Evolutionary conservation across 2,888 invertebrate species (phyloP), one percentile per base, ranked within the genome.

Genomic region (Caenorhabditis parvicauda): DNA sequence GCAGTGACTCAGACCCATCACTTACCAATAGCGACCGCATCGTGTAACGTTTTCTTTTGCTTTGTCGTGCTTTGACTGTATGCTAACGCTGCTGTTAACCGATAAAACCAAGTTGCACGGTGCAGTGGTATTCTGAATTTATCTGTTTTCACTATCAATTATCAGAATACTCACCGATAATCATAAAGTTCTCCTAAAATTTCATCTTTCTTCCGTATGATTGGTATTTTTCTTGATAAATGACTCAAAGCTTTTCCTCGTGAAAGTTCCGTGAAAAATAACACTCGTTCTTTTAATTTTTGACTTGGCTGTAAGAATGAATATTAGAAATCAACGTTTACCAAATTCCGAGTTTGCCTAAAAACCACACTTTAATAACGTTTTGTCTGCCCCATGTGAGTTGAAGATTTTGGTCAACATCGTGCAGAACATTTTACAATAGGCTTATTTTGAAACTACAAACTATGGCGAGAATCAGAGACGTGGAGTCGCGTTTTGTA

Each of bases 191-290:
- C 63, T 4, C 63, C 59, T 27, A 74, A 48, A n/a, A 64, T 45
- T 12, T 63, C 61, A 17, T 69, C 70, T n/a, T 60, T 70, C 4
- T 47, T 50, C n/a, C 54, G 37, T 35, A 67, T 65, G 1, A 17
- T 27, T 0, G 75, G 75, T 9, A 74, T 52, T 22, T 50, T 35
- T 38, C 57, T 59, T 4, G 52, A 27, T 14, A 67, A 46, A 19
- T 60, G 44, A 3, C 49, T 17, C n/a, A 60, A 37, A 1, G 70
- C 53, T 35, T 52, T 53, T 27, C 72, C 66, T 52, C 54, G 58
- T 1, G 59, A 47, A 29, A 76, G 51, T 35, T 70, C 70, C 4
- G 73, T 64, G 39, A 77, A 74, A 57, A 72, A 76, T 41, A 58
- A 43, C 1, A 45, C 41, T 24, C 51, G 32, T 29, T 68, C 54